Evolutionary conservation across 1,140 invertebrate genomes (phyloP).

Genomic region (Anthonomus grandis): DNA sequence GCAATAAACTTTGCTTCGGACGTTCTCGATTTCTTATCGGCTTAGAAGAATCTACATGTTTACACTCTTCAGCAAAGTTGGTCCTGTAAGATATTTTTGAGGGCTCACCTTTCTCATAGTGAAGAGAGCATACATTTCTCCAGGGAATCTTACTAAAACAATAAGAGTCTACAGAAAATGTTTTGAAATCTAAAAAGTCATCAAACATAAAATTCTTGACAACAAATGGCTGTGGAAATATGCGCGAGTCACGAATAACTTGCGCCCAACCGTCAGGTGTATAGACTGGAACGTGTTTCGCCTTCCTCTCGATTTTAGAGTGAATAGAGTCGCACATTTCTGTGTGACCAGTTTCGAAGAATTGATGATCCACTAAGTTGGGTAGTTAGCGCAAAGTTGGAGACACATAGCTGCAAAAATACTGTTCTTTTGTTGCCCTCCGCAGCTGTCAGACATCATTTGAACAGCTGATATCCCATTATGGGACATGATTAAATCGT

Average conservation of each 20-base stretch:
- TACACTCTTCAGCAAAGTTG: constrained; percentile 7
- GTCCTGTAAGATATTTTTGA: constrained; percentile 14
- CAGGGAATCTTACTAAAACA: constrained; percentile 11
- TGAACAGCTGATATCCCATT: constrained; percentile 22
- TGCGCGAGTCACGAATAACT: constrained; percentile 8
- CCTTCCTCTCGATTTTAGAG: constrained; percentile 42
- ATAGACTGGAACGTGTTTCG: constrained; percentile 42
- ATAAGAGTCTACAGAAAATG: constrained; percentile 1
- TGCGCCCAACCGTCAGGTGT: constrained; percentile 33
- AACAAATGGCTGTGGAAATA: constrained; percentile 2
- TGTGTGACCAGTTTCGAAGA: constrained; percentile 6
- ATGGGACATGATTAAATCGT: constrained; percentile 36
- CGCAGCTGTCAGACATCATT: constrained; percentile 47
- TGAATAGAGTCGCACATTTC: constrained; percentile 34
- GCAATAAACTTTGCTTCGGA: constrained; percentile 2
- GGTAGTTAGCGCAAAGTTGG: constrained; percentile 33
- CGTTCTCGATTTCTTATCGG: background rate
- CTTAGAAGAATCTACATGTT: background rate
- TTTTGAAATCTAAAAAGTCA: constrained; percentile 21
- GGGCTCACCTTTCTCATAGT: constrained; percentile 4
- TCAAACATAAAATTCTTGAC: too few species aligned
- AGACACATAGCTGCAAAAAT: constrained; percentile 41
- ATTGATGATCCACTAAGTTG: constrained; percentile 34
- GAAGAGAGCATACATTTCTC: constrained; percentile 19
- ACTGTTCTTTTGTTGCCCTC: constrained; percentile 48